A percentile compares a stretch with the other conserved stretches of the same genome.
Evolutionary conservation across 2,113 vertebrate genomes (phyloP).

Genomic region (Charadrius vociferus): DNA sequence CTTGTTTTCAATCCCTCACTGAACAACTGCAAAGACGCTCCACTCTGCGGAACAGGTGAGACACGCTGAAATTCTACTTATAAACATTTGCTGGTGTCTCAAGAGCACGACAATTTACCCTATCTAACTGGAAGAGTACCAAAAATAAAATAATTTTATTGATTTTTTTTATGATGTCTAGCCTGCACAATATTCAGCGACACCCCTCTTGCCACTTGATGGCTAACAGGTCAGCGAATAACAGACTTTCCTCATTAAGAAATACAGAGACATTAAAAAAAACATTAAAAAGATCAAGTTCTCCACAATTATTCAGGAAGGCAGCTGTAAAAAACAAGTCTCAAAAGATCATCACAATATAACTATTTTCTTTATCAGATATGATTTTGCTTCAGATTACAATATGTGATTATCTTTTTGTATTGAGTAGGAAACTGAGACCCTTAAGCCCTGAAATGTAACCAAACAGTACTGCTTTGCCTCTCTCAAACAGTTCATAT

Average conservation of each 20-base stretch:
- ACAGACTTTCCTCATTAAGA: not conserved
- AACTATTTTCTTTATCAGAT: not conserved
- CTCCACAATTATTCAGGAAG: not conserved
- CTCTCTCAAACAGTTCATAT: not conserved
- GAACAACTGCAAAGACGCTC: not conserved
- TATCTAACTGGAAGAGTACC: not conserved
- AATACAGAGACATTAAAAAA: not conserved
- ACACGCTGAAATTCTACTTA: not conserved
- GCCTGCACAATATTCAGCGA: not conserved
- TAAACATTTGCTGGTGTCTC: not conserved
- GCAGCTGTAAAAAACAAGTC: not conserved
- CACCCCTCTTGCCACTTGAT: not conserved
- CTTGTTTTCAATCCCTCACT: not conserved
- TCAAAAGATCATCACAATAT: not conserved
- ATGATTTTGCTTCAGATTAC: not conserved
- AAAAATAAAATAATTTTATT: not conserved
- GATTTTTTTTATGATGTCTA: not conserved
- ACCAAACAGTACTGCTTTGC: not conserved
- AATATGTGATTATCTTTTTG: not conserved
- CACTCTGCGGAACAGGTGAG: not conserved
- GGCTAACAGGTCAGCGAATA: not conserved
- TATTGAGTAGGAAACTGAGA: not conserved
- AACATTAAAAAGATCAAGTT: not conserved
- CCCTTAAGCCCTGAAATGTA: not conserved
- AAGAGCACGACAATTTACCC: not conserved